Conservation (phyloP, 2,797 vertebrate species). For the Liasis olivaceus region DNA sequence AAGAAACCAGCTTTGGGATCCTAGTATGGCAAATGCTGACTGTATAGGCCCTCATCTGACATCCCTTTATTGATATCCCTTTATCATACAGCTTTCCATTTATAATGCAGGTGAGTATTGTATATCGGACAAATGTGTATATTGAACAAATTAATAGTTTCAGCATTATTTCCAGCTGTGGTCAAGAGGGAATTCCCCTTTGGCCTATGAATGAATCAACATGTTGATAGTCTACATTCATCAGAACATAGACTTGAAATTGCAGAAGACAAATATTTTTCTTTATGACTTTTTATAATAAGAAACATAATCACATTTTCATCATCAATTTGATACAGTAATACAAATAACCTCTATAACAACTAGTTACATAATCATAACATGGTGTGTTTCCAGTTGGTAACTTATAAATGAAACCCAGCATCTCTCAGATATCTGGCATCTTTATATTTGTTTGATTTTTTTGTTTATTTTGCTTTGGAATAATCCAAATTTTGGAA, state of each 20-base stretch:
- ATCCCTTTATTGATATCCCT: neutral
- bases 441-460: constrained; percentile 50
- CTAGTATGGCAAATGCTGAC: neutral
- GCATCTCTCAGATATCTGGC: constrained; percentile 35
- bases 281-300: neutral
- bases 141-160: neutral
- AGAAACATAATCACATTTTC: neutral
- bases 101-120: neutral
- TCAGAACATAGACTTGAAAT: neutral
- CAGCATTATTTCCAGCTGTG: neutral
- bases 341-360: neutral
- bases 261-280: neutral
- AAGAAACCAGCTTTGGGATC: too few relatives aligned
- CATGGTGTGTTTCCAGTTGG: neutral
- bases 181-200: neutral
- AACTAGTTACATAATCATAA: neutral
- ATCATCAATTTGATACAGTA: neutral
- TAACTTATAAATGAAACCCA: constrained; percentile 23
- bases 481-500: constrained; percentile 20
- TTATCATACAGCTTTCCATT: neutral
- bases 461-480: neutral
- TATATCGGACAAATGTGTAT: neutral
- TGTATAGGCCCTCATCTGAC: neutral
- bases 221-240: neutral
- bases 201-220: neutral